Evolutionary conservation across 2,797 vertebrate genomes (phyloP).

Genomic region (Nothura maculosa): DNA sequence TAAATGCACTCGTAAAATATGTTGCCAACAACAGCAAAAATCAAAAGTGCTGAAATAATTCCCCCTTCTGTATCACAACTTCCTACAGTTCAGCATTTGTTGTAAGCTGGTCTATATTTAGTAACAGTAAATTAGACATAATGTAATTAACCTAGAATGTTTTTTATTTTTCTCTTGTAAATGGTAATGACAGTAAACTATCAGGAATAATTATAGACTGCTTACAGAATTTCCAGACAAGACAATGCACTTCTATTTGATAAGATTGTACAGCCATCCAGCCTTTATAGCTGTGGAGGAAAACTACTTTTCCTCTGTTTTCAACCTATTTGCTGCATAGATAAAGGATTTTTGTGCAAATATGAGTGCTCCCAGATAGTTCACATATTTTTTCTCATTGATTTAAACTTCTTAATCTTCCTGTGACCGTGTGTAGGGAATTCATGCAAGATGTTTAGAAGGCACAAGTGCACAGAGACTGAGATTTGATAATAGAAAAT

Average conservation of each 20-base stretch:
- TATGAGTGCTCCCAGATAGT: conserved; percentile 17
- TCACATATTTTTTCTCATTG: conserved; percentile 19
- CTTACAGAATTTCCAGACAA: conserved; percentile 49
- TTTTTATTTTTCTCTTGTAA: conserved; percentile 31
- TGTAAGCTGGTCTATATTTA: conserved; percentile 3
- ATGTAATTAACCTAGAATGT: conserved; percentile 40
- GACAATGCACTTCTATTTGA: conserved; percentile 34
- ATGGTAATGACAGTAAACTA: conserved; percentile 39
- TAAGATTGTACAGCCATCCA: conserved; percentile 6
- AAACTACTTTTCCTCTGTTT: conserved; percentile 18
- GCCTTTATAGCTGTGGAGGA: conserved; percentile 21
- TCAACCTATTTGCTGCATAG: neutral
- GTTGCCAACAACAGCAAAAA: neutral
- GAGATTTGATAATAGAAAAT: neutral
- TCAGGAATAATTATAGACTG: conserved; percentile 57
- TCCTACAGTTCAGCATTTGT: neutral
- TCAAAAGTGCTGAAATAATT: neutral
- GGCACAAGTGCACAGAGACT: neutral
- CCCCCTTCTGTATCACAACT: neutral
- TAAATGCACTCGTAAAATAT: neutral
- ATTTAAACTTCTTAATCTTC: conserved; percentile 16
- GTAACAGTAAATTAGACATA: neutral
- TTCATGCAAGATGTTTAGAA: neutral
- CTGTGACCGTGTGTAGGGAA: neutral
- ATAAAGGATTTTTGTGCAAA: conserved; percentile 2